Percentiles rank a stretch among this genome's conserved stretches.
These are phyloP conservation scores for Lophura nycthemera DNA, from an alignment of 2,113 vertebrate species.

Conservation along the genomic window DNA sequence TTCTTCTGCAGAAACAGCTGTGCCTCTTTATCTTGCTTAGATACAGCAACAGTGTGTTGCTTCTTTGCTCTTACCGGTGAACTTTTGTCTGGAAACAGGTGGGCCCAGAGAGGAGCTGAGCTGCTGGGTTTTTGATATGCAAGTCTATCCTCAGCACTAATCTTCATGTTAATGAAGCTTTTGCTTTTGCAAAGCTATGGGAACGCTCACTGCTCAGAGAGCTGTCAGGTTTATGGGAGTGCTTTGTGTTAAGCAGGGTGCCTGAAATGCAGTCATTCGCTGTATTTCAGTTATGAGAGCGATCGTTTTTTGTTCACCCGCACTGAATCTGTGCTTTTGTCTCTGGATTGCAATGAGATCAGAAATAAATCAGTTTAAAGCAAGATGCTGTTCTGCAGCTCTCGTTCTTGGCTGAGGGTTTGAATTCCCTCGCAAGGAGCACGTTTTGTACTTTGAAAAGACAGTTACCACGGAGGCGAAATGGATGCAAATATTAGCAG, in stretches of 20 bases:
- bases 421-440: not conserved
- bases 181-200: not conserved
- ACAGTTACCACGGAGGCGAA: not conserved
- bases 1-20: not conserved
- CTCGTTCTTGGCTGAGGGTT: conserved; percentile 12
- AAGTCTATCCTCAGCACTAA: not conserved
- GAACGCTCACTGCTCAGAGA: not conserved
- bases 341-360: conserved; percentile 11
- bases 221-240: not conserved
- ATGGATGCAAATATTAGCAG: conserved; percentile 28
- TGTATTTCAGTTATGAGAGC: not conserved
- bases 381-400: conserved; percentile 17
- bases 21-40: not conserved
- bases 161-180: not conserved
- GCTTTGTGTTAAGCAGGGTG: not conserved
- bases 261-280: not conserved
- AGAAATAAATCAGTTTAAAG: not conserved
- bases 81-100: not conserved
- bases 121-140: not conserved
- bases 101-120: not conserved
- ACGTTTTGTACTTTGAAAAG: not conserved
- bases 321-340: conserved; percentile 18
- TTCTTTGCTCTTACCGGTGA: not conserved
- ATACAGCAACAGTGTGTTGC: not conserved
- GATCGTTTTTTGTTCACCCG: not conserved